Evolutionary conservation across 2,888 invertebrate genomes (phyloP), one percentile per base, ranked within the genome.

Genomic region (Hirtodrosophila alboralis): DNA sequence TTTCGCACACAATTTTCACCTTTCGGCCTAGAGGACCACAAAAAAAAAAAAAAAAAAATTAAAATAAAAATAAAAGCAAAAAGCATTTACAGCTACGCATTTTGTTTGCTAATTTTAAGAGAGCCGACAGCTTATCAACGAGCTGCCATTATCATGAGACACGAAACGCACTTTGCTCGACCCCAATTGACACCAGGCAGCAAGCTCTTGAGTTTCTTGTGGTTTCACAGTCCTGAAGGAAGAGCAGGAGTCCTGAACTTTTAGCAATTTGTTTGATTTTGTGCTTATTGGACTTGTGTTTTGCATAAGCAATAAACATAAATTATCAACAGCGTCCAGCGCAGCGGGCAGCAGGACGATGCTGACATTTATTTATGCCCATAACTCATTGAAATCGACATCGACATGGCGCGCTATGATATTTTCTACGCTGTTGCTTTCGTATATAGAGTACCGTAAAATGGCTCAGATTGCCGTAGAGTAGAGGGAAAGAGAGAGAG

Each of bases 231-330:
- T 37, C 27, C 1, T 8, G 45, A 48, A 33, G 34, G 31, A 18
- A 4, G 18, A 18, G 18, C 1, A 18, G 18, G 18, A 18, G 26
- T 37, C 45, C 41, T 41, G 51, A 74, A 65, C 68, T 85, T 79
- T 71, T 64, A 59, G 72, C 76, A 64, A 73, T 78, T 83, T 76
- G 77, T 80, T 79, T 79, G 79, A 81, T 84, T 84, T 81, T 71
- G 81, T 67, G 79, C 76, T 84, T 84, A 84, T 79, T 79, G 79
- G 75, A 66, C 56, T 78, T 75, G 75, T 63, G 75, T 68, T 79
- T 86, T 85, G 78, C 85, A 83, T 86, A 77, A 84, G 85, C 85
- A 83, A 84, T 84, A 86, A 85, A 77, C 85, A 84, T 84, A 84
- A 84, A 86, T 84, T 86, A 86, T 84, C 64, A 62, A 44, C 34